Percentiles rank a stretch among this genome's conserved stretches.
These are phyloP conservation scores for Antheraea assamensis DNA, from an alignment of 2,888 invertebrate species.

Conservation along the genomic window DNA sequence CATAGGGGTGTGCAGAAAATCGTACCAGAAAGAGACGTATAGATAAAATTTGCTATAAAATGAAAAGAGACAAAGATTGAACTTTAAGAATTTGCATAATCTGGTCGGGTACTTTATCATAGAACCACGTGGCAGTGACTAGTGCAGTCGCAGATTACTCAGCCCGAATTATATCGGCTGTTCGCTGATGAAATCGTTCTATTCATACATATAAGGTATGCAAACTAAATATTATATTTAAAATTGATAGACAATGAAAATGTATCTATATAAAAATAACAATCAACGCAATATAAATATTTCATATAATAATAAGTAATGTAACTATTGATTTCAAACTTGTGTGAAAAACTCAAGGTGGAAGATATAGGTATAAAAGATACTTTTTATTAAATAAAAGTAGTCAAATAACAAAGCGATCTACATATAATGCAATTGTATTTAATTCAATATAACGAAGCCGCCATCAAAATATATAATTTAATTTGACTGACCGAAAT, in stretches of 20 bases:
- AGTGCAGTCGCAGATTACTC: constrained; percentile 79
- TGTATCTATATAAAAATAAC: background rate
- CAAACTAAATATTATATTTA: background rate
- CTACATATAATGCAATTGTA: background rate
- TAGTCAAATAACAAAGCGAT: background rate
- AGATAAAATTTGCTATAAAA: constrained; percentile 39
- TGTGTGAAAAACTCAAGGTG: no score
- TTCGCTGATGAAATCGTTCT: constrained; percentile 51
- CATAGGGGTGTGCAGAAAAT: constrained; percentile 69
- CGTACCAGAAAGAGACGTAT: constrained; percentile 51
- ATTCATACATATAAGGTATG: constrained; percentile 52
- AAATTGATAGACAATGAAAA: background rate
- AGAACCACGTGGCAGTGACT: constrained; percentile 82
- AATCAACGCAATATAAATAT: background rate
- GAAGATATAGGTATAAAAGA: background rate
- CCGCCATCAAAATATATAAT: constrained; percentile 28
- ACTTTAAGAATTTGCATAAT: constrained; percentile 81
- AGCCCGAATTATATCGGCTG: constrained; percentile 68
- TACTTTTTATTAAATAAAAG: background rate
- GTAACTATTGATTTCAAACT: background rate
- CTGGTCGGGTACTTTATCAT: constrained; percentile 81
- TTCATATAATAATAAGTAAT: background rate
- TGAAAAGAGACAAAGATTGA: constrained; percentile 59
- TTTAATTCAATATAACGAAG: background rate
- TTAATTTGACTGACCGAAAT: constrained; percentile 53